Evolutionary conservation across 2,888 invertebrate genomes (phyloP).

Genomic region (Scaptomyza parva): DNA sequence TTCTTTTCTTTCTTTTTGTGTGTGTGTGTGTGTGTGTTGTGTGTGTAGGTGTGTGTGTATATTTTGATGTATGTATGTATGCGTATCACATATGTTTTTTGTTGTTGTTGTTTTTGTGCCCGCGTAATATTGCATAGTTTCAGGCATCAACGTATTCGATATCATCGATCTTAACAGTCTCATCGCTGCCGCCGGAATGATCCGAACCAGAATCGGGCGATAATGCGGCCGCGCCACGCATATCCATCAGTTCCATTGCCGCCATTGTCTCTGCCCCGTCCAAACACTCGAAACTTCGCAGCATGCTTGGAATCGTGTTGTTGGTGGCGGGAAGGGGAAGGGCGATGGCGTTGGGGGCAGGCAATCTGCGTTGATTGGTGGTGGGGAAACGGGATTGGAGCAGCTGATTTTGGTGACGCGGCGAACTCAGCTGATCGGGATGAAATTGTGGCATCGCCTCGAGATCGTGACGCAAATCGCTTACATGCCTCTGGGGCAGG

Average conservation of each 20-base stretch:
- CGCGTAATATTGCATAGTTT: conserved; percentile 40
- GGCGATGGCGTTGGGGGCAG: conserved; percentile 4
- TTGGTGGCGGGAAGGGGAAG: conserved; percentile 10
- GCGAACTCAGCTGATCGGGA: conserved; percentile 60
- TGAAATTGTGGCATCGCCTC: conserved; percentile 79
- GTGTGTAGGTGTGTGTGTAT: not conserved
- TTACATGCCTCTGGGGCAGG: conserved; percentile 68
- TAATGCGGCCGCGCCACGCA: conserved; percentile 59
- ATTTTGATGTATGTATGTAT: not conserved
- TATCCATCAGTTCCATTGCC: conserved; percentile 74
- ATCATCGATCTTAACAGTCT: conserved; percentile 84
- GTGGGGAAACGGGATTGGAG: conserved; percentile 49
- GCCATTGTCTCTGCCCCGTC: conserved; percentile 67
- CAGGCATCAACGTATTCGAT: conserved; percentile 84
- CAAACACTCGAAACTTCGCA: conserved; percentile 47
- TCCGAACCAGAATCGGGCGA: conserved; percentile 81
- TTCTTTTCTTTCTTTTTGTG: no score
- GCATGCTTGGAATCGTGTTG: conserved; percentile 20
- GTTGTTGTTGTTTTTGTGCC: not conserved
- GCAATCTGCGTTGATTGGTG: conserved; percentile 21
- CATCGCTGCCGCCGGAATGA: conserved; percentile 85
- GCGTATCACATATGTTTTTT: conserved; percentile 6
- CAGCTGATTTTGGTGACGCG: conserved; percentile 62
- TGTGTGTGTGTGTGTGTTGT: not conserved
- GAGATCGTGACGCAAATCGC: conserved; percentile 79